Conservation (phyloP, 2,797 vertebrate species). For the Artibeus jamaicensis region DNA sequence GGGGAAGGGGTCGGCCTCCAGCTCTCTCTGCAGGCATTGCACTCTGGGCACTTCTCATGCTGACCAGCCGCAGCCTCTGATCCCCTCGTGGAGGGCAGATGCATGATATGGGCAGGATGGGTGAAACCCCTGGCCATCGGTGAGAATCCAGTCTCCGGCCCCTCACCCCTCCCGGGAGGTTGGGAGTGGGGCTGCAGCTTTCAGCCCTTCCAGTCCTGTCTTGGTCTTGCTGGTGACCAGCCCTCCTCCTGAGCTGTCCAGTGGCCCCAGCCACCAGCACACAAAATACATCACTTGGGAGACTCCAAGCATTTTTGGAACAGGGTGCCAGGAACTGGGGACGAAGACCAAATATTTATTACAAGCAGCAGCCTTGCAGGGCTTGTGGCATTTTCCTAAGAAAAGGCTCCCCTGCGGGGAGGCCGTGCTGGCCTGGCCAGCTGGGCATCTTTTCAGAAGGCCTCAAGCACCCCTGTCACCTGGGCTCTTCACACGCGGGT, state of each 20-base stretch:
- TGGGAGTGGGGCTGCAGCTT: too few species aligned
- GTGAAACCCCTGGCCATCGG: too few species aligned
- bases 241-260: neutral
- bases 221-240: neutral
- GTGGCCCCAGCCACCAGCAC: neutral
- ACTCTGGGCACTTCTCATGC: rapidly evolving
- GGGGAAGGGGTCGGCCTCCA: rapidly evolving
- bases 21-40: rapidly evolving
- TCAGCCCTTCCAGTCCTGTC: too few species aligned
- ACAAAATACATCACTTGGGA: neutral
- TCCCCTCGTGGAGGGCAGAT: neutral
- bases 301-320: neutral
- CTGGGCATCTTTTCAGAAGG: neutral
- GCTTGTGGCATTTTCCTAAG: neutral
- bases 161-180: neutral
- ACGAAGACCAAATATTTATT: neutral
- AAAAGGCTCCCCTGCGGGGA: neutral
- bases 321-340: neutral
- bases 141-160: neutral
- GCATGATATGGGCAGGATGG: neutral
- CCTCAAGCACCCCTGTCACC: rapidly evolving
- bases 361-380: neutral
- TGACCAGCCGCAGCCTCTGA: neutral
- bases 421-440: neutral
- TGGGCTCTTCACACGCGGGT: rapidly evolving